phyloP scores from a whole-genome alignment of 2,113 vertebrate species.

The Otus sunia region DNA sequence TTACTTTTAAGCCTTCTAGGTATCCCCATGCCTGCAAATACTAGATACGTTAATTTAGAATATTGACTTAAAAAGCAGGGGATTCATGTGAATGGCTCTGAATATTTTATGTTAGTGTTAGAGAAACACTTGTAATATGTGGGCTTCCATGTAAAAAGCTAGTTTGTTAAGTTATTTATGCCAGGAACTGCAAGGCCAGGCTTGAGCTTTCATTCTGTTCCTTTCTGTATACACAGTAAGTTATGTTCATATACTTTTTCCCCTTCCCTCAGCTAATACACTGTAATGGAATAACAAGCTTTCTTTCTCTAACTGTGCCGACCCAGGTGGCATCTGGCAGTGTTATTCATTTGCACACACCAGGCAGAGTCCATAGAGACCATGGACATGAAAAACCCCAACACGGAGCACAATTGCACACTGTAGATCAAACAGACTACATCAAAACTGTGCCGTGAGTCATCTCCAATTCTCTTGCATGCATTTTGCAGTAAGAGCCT shows the following conservation, averaged over 20 bases:
- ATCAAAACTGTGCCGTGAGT: not conserved
- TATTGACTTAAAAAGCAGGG: not conserved
- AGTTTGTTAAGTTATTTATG: not conserved
- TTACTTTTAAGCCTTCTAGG: not conserved
- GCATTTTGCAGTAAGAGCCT: not conserved
- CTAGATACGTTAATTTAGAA: not conserved
- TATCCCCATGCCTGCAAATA: not conserved
- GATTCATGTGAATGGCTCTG: not conserved
- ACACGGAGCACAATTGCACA: not conserved
- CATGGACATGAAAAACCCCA: not conserved
- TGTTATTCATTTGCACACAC: not conserved
- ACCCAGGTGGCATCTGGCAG: not conserved
- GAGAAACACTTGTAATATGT: not conserved
- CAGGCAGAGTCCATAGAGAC: not conserved
- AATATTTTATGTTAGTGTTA: not conserved
- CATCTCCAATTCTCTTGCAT: rapidly evolving
- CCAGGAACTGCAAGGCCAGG: not conserved
- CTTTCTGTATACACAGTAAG: not conserved
- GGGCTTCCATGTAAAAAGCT: not conserved
- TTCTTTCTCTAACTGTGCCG: rapidly evolving
- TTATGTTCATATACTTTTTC: not conserved
- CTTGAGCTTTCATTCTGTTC: not conserved
- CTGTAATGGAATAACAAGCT: not conserved
- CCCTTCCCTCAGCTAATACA: not conserved
- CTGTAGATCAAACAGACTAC: not conserved